Conservation (phyloP, 2,113 vertebrate genomes). For the Stercorarius parasiticus region DNA sequence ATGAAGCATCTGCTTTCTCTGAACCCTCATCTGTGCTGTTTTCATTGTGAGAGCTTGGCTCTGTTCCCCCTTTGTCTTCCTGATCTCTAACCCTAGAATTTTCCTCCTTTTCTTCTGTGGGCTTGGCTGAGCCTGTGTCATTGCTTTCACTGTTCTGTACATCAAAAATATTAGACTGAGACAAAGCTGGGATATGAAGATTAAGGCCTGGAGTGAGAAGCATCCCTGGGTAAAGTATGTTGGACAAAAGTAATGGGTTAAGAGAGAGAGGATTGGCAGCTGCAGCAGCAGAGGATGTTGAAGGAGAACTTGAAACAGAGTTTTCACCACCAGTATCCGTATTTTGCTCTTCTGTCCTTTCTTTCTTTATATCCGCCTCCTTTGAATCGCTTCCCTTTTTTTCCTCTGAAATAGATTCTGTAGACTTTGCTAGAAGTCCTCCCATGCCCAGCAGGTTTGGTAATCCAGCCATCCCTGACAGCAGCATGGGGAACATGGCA, state of each 20-base stretch:
- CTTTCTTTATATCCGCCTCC: slow-evolving; percentile 82
- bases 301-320: slow-evolving; percentile 82
- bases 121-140: slow-evolving; percentile 75
- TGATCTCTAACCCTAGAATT: slow-evolving; percentile 74
- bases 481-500: slow-evolving; percentile 97
- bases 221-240: slow-evolving; percentile 99
- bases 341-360: slow-evolving; percentile 91
- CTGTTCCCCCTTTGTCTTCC: slow-evolving; percentile 76
- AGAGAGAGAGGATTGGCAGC: slow-evolving; percentile 86
- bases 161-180: slow-evolving; percentile 80
- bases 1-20: slow-evolving; percentile 90
- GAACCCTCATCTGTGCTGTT: slow-evolving; percentile 96
- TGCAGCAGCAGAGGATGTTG: slow-evolving; percentile 80
- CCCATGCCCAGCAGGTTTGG: slow-evolving; percentile 92
- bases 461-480: slow-evolving; percentile 92
- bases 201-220: slow-evolving; percentile 99
- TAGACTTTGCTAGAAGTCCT: slow-evolving; percentile 80
- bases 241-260: slow-evolving; percentile 95
- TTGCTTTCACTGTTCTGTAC: slow-evolving; percentile 87
- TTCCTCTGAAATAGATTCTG: slow-evolving; percentile 80
- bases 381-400: slow-evolving; percentile 80
- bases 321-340: slow-evolving; percentile 75
- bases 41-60: slow-evolving; percentile 81
- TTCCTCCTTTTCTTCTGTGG: slow-evolving; percentile 73
- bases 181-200: slow-evolving; percentile 88